Conservation (phyloP, 2,113 vertebrate genomes). For the Eurystomus gularis region DNA sequence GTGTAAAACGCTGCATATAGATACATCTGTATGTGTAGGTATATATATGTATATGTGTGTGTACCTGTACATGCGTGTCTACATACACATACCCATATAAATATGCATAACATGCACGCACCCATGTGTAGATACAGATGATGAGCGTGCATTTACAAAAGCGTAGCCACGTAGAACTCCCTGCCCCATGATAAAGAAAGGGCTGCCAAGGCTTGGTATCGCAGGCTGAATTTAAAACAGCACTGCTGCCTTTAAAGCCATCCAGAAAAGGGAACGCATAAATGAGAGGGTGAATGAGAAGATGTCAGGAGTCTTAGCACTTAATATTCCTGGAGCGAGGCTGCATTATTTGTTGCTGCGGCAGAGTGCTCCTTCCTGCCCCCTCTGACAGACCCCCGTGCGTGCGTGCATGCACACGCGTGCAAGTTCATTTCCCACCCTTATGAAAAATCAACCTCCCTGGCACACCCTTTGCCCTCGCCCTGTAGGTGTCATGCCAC, state of each 20-base stretch:
- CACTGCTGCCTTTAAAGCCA: neutral
- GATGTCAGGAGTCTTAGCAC: neutral
- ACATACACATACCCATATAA: neutral
- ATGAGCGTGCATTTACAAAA: neutral
- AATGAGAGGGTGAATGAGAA: slow-evolving; percentile 46
- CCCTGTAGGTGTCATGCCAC: neutral
- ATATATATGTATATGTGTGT: too few relatives aligned
- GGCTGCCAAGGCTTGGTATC: neutral
- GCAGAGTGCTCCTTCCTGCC: neutral
- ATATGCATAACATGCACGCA: fast-evolving
- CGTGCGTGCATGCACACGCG: fast-evolving
- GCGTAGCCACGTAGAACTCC: neutral
- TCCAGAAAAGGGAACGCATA: neutral
- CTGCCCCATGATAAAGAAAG: neutral
- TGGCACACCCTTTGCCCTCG: neutral
- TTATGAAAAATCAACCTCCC: neutral
- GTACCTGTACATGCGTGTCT: too few relatives aligned
- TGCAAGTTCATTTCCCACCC: neutral
- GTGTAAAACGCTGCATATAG: neutral
- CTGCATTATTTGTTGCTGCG: slow-evolving; percentile 36
- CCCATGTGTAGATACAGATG: too few relatives aligned
- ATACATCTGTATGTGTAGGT: too few relatives aligned
- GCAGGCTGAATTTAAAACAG: slow-evolving; percentile 27
- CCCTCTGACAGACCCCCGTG: neutral
- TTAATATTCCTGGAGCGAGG: slow-evolving; percentile 2